Base-by-base conservation (phyloP, 37 sponge, comb jelly and placozoan species). In the Theonella swinhoei region DNA sequence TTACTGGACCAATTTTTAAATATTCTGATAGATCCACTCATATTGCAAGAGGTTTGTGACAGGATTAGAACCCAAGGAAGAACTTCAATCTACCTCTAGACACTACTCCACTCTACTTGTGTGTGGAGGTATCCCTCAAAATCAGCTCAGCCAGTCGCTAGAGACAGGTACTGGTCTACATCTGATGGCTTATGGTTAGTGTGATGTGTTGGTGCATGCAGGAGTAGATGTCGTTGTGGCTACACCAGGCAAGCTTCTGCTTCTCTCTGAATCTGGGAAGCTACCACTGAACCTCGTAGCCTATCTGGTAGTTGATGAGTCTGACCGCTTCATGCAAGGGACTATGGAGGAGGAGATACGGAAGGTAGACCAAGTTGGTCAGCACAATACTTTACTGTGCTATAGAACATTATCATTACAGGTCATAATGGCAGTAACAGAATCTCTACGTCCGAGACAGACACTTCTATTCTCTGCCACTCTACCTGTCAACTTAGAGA, bases 201-300 rank as follows among this genome's bases (percentile, higher is more conserved):
- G n/a, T n/a, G n/a, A n/a, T n/a, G n/a, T 47, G 39, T 33, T 25
- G 11, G 17, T 71, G 39, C 24, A 60, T 71, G 29, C 80, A 70
- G 80, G 80, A 14, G 85, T 78, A 31, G 70, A 68, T 65, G 85
- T 84, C 25, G 85, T 77, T 39, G 39, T 84, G 58, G 85, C 85
- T 39, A 84, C 85, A 68, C 85, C 85, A n/a, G 85, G 85, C 17
- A 76, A 68, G 42, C 85, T 84, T 33, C 47, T 84, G 54, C 77
- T 76, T 7, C 43, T 84, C 33, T 26, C 28, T 0, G 36, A 5
- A 19, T 42, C 7, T 9, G 79, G 67, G 32, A 75, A 31, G 5
- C 25, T 83, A 20, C 29, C 26, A 29, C 62, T 83, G 30, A 28
- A 61, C 60, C 47, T 41, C 17, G 26, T 84, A 20, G 64, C 78